Evolutionary conservation across 2,797 vertebrate species (phyloP).

Genomic region (Bryconaethiops microstoma): DNA sequence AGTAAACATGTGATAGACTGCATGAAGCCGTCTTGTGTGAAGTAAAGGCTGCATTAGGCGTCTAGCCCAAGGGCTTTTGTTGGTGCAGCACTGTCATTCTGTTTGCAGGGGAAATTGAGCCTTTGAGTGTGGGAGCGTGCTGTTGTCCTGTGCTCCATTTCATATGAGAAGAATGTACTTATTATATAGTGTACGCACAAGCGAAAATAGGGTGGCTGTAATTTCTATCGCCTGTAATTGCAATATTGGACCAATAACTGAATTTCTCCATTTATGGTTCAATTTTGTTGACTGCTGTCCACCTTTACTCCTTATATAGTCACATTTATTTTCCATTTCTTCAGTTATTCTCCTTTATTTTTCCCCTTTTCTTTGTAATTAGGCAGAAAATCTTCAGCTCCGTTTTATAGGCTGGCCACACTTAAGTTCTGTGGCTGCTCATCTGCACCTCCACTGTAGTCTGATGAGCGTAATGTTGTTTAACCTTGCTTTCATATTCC

Average conservation of each 20-base stretch:
- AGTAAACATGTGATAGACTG: no score
- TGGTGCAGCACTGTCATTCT: not conserved
- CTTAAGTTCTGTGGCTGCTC: not conserved
- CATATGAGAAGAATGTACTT: not conserved
- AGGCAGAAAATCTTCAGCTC: slow-evolving; percentile 14
- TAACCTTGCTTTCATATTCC: slow-evolving; percentile 44
- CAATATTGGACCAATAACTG: not conserved
- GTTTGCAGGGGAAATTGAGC: no score
- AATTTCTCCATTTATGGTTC: not conserved
- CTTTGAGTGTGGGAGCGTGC: no score
- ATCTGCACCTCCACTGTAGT: slow-evolving; percentile 13
- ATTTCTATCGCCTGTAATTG: not conserved
- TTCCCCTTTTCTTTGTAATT: slow-evolving; percentile 25
- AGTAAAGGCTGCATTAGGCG: not conserved
- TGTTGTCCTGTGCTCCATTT: no score
- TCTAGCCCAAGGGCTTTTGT: not conserved
- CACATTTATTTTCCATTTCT: not conserved
- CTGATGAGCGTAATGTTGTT: slow-evolving; percentile 44
- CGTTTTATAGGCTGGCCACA: not conserved
- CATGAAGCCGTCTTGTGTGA: no score
- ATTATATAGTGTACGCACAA: not conserved
- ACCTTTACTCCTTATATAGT: not conserved
- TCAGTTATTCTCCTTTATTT: not conserved
- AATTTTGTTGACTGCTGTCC: no score
- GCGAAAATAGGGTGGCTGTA: not conserved